A percentile compares a stretch with the other conserved stretches of the same genome.
phyloP scores from a whole-genome alignment of 1,140 invertebrate species.

The Eubasilissa regina region DNA sequence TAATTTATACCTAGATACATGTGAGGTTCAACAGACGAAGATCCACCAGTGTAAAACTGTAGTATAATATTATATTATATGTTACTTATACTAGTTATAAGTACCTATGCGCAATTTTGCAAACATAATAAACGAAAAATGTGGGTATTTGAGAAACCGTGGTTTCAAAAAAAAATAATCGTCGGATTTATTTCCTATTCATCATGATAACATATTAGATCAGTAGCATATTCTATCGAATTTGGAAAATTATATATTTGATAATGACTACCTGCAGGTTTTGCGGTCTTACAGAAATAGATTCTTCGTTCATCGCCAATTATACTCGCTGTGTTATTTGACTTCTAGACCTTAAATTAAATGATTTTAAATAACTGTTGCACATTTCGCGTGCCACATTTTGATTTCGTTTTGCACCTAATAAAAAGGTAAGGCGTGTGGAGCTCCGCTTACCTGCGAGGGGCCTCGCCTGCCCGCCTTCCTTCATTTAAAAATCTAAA shows the following conservation, averaged over 20 bases:
- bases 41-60: too few relatives aligned
- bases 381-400: slow-evolving; percentile 16
- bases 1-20: too few relatives aligned
- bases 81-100: too few relatives aligned
- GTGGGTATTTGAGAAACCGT: not conserved
- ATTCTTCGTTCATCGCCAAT: not conserved
- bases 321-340: slow-evolving; percentile 2
- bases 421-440: slow-evolving; percentile 12
- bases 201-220: not conserved
- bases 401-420: not conserved
- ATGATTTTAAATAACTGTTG: slow-evolving; percentile 1
- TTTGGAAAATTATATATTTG: not conserved
- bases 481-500: too few relatives aligned
- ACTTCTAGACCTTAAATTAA: slow-evolving; percentile 9
- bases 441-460: not conserved
- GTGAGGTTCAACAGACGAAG: too few relatives aligned
- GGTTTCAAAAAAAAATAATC: not conserved
- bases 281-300: not conserved
- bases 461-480: too few relatives aligned
- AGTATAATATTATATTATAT: too few relatives aligned
- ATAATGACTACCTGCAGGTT: not conserved
- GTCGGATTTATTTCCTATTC: not conserved
- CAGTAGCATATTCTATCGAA: not conserved
- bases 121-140: too few relatives aligned
- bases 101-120: too few relatives aligned